Conservation (phyloP, 2,113 vertebrate genomes). For the Chlamydotis undulata region DNA sequence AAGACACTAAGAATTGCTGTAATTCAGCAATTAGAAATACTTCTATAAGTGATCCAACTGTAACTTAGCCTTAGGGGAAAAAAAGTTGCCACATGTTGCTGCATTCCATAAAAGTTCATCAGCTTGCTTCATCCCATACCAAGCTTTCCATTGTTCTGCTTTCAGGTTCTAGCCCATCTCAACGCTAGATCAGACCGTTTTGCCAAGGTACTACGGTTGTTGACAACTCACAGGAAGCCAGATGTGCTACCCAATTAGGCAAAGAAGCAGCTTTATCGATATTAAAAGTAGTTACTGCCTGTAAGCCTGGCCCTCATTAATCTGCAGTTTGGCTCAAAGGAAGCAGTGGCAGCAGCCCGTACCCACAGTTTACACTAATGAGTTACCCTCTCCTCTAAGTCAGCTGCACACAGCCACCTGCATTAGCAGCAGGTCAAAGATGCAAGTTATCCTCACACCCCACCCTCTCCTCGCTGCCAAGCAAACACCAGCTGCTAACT, state of each 20-base stretch:
- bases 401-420: not conserved
- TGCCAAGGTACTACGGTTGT: fast-evolving
- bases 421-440: not conserved
- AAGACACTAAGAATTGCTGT: not conserved
- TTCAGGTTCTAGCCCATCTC: not conserved
- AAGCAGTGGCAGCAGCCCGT: not conserved
- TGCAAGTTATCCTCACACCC: not conserved
- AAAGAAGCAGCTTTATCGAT: not conserved
- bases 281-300: not conserved
- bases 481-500: not conserved
- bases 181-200: not conserved
- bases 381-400: not conserved
- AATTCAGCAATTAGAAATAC: not conserved
- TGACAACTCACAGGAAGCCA: not conserved
- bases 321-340: not conserved
- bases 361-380: not conserved
- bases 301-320: not conserved
- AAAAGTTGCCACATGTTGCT: not conserved
- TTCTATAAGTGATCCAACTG: not conserved
- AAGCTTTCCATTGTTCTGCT: not conserved
- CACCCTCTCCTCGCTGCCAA: not conserved
- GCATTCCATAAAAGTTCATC: not conserved
- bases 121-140: not conserved
- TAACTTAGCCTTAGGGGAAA: not conserved
- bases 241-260: not conserved